A percentile compares a stretch with the other conserved stretches of the same genome.
Conservation (phyloP, 1,140 invertebrate genomes). For the Chymomyza costata region DNA sequence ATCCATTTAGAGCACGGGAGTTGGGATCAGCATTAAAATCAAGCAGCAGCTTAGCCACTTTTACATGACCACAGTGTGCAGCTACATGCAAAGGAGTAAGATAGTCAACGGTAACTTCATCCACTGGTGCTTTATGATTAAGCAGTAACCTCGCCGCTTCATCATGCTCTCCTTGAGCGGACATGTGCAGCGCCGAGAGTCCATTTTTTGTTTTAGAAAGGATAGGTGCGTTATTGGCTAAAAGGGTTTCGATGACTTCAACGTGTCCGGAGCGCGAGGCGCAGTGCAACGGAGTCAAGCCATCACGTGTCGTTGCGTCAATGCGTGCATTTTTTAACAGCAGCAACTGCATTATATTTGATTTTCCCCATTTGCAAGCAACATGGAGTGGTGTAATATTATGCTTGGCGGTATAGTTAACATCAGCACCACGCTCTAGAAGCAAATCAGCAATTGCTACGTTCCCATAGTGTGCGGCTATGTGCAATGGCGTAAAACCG, state of each 20-base stretch:
- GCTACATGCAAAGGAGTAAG: constrained; percentile 97
- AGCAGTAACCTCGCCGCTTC: constrained; percentile 94
- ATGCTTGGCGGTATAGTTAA: constrained; percentile 97
- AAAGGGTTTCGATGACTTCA: constrained; percentile 93
- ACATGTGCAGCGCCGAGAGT: constrained; percentile 93
- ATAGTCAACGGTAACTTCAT: constrained; percentile 98
- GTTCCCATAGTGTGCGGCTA: constrained; percentile 99
- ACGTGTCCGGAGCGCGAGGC: constrained; percentile 97
- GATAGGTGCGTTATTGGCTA: constrained; percentile 94
- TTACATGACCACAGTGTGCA: constrained; percentile 94
- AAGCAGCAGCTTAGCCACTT: constrained; percentile 94
- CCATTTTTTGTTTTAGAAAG: constrained; percentile 99
- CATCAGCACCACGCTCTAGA: constrained; percentile 93
- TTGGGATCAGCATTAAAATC: constrained; percentile 98
- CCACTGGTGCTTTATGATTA: constrained; percentile 94
- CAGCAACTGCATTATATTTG: constrained; percentile 86
- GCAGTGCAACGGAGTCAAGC: constrained; percentile 93
- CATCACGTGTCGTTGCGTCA: constrained; percentile 95
- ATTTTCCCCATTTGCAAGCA: constrained; percentile 77
- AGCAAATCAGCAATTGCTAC: constrained; percentile 94
- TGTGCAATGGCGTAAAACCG: constrained; percentile 98
- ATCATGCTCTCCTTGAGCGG: constrained; percentile 97
- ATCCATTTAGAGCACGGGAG: constrained; percentile 96
- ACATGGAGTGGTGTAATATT: constrained; percentile 95
- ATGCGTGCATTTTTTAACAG: constrained; percentile 92